phyloP scores from a whole-genome alignment of 2,888 invertebrate genomes.

The Ophraella communa region DNA sequence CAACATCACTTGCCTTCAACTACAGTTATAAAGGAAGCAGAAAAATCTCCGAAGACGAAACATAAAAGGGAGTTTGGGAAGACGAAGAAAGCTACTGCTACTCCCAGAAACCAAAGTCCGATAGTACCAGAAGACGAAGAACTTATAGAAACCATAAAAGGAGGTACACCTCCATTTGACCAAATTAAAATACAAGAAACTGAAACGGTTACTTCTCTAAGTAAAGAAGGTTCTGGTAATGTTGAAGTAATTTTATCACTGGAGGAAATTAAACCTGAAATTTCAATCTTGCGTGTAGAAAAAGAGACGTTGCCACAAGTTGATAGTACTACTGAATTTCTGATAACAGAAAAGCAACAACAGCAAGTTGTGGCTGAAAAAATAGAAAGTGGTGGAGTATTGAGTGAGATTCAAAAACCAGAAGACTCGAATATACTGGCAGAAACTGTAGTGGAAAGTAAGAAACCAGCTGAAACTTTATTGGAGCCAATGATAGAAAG shows the following conservation, averaged over 20 bases:
- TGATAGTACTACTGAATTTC: conserved; percentile 31
- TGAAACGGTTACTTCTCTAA: conserved; percentile 33
- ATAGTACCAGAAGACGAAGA: conserved; percentile 15
- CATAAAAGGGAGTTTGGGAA: conserved; percentile 42
- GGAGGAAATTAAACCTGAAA: conserved; percentile 32
- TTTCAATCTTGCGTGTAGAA: conserved; percentile 2
- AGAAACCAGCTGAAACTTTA: background rate
- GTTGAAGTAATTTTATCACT: conserved; percentile 53
- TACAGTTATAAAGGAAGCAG: conserved; percentile 11
- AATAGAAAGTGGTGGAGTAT: background rate
- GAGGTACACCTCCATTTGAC: conserved; percentile 8
- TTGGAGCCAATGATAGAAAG: no score
- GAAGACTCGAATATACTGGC: background rate
- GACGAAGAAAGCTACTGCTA: conserved; percentile 30
- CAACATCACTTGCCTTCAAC: conserved; percentile 18
- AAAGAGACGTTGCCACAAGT: background rate
- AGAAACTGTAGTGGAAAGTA: background rate
- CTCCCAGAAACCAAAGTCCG: conserved; percentile 37
- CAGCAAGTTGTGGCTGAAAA: background rate
- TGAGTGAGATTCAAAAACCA: background rate
- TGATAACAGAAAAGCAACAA: conserved; percentile 36
- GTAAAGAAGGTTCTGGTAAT: conserved; percentile 51
- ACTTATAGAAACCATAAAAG: background rate
- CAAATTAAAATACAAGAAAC: conserved; percentile 27
- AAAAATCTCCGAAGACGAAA: conserved; percentile 30